Base-by-base conservation (phyloP, 2,888 invertebrate genomes). In the Axea sp. region DNA sequence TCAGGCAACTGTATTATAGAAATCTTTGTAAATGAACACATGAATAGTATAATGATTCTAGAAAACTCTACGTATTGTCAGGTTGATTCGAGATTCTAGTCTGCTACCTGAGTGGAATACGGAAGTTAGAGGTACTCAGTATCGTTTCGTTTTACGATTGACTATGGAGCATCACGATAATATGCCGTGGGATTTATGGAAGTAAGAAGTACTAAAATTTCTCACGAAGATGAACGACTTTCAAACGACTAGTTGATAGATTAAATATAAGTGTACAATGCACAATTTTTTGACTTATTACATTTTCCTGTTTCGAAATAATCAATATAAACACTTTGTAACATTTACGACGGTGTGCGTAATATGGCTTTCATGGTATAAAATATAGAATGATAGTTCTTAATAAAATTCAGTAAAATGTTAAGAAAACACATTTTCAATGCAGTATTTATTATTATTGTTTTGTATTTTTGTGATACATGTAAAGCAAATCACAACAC, bases 101-200 rank as follows among this genome's bases (percentile, higher is more conserved):
- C 51, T 59, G 59, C 19, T 45, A 43, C 39, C 68, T 60, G 35
- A 69, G 51, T 59, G 41, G 62, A 62, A 55, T 55, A 15, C 31
- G 12, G 24, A 49, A 67, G 65, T 39, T 33, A 43, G 22, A 30
- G 33, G 35, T 22, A 24, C 60, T 51, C 67, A 24, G 47, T 67
- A 62, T 49, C 67, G 67, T 73, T 73, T 62, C 67, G 55, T 73
- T 73, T 73, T 73, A 73, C 73, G 73, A 73, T 73, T 67, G 73
- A 67, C 67, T 73, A 67, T 73, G 65, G 57, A 35, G 67, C 51
- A 60, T 62, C 67, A 51, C 47, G 49, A 51, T 62, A 68, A 68
- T 73, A 73, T 73, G 73, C 73, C 64, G 47, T 51, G 64, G 62
- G 55, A 73, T 73, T 73, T 73, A 73, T 73, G 57, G 73, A 60